These are phyloP conservation scores for Aphodius sticticus DNA, from an alignment of 2,888 invertebrate species.

Conservation along the genomic window DNA sequence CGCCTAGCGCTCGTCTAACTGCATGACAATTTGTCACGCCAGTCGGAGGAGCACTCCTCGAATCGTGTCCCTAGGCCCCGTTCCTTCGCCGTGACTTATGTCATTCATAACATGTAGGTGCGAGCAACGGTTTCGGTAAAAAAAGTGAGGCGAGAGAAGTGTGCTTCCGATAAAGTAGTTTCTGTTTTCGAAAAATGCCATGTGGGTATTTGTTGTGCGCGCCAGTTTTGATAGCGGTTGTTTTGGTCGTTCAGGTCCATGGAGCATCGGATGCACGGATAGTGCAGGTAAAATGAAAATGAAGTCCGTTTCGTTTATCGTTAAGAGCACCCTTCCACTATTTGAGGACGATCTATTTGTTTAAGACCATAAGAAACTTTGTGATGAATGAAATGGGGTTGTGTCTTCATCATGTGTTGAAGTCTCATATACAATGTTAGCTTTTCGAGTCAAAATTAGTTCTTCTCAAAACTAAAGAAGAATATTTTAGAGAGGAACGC, in stretches of 20 bases:
- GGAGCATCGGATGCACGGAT: constrained; percentile 47
- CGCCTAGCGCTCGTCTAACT: constrained; percentile 51
- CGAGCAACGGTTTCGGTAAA: constrained; percentile 8
- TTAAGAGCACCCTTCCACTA: too few relatives aligned
- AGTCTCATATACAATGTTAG: constrained; percentile 14
- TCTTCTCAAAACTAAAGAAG: too few relatives aligned
- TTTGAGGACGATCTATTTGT: too few relatives aligned
- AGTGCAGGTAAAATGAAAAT: constrained; percentile 47
- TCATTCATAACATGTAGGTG: constrained; percentile 35
- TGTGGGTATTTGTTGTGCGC: constrained; percentile 22
- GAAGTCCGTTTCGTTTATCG: neutral
- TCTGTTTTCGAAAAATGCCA: constrained; percentile 27
- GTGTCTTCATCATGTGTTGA: constrained; percentile 8
- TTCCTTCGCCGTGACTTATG: constrained; percentile 37
- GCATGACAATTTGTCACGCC: constrained; percentile 59
- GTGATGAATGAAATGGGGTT: constrained; percentile 5
- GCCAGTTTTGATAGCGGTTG: neutral
- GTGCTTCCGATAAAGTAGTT: neutral
- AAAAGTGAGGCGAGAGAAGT: constrained; percentile 27
- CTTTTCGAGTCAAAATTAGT: neutral
- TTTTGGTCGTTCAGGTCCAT: constrained; percentile 27
- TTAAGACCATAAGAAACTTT: neutral
- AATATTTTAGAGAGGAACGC: too few relatives aligned
- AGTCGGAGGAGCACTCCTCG: constrained; percentile 54
- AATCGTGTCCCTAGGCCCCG: constrained; percentile 46